Base-by-base conservation (phyloP, 92 coral and sea anemone species). In the Zoanthus solanderi region DNA sequence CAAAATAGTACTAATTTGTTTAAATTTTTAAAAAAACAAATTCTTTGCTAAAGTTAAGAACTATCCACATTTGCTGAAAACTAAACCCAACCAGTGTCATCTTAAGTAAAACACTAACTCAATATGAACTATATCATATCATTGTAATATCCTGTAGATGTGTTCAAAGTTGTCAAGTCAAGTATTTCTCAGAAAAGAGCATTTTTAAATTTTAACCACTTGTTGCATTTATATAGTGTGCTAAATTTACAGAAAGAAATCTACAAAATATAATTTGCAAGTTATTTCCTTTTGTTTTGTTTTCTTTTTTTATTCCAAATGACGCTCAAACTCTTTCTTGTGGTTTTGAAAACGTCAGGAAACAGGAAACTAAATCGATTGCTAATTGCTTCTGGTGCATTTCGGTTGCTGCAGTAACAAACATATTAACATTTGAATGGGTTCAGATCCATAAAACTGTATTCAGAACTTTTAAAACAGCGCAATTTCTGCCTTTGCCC, bases 381-480 rank as follows among this genome's bases (percentile, higher is more conserved):
- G 85, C 63, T 81, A 81, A 81, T 81, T 60, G 85, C 65, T 81
- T 81, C 75, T 48, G 65, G 18, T 66, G 37, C 85, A 53, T 45
- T 65, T 81, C 63, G 53, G 85, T 81, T 81, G 85, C 85, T 81
- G 85, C 58, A 81, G 85, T 71, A 81, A 81, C 85, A 14, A 46
- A 81, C 85, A 23, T 12, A 81, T 46, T 81, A 48, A 53, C 75
- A 81, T 18, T 66, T 81, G 75, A 81, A 81, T 81, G 63, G 58
- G 44, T 81, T 47, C 32, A 31, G 3, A 30, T 12, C 15, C 61
- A 66, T 42, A 44, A 15, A n/a, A 34, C 74, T 4, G 74, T 11
- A 81, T 65, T 80, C 44, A 18, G 42, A 79, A 80, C 58, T 47
- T 72, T 37, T 9, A 76, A 52, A 76, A 76, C 29, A 76, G 10